Evolutionary conservation across 2,888 invertebrate genomes (phyloP).

Genomic region (Cyaniris semiargus): DNA sequence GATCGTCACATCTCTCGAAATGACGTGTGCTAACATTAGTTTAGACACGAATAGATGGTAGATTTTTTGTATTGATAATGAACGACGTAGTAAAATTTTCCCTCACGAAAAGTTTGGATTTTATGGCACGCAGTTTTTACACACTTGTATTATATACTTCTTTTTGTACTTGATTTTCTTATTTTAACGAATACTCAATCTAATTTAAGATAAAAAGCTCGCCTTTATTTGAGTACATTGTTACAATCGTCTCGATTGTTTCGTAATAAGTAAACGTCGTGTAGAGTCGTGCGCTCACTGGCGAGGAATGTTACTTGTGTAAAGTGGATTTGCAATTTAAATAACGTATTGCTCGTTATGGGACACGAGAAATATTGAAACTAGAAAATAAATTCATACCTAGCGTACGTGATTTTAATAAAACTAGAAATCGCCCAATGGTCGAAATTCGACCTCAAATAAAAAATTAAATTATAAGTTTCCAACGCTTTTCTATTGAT

Average conservation of each 20-base stretch:
- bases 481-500: too few species aligned
- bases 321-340: constrained; percentile 40
- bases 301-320: constrained; percentile 21
- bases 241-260: background rate
- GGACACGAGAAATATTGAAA: constrained; percentile 15
- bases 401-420: too few species aligned
- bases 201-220: background rate
- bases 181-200: background rate
- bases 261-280: constrained; percentile 15
- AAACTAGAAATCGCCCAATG: too few species aligned
- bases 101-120: background rate
- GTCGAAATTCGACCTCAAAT: too few species aligned
- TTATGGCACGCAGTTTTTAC: background rate
- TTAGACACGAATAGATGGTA: constrained; percentile 12
- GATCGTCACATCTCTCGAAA: constrained; percentile 9
- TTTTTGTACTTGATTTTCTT: constrained; percentile 1
- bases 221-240: background rate
- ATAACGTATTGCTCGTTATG: constrained; percentile 34
- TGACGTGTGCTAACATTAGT: constrained; percentile 14
- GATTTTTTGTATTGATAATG: background rate
- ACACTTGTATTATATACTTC: background rate
- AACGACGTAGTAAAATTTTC: constrained; percentile 2
- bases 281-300: constrained; percentile 12
- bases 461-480: too few species aligned
- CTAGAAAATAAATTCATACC: background rate